phyloP scores from a whole-genome alignment of 2,797 vertebrate species.

The Tolypeutes matacus region DNA sequence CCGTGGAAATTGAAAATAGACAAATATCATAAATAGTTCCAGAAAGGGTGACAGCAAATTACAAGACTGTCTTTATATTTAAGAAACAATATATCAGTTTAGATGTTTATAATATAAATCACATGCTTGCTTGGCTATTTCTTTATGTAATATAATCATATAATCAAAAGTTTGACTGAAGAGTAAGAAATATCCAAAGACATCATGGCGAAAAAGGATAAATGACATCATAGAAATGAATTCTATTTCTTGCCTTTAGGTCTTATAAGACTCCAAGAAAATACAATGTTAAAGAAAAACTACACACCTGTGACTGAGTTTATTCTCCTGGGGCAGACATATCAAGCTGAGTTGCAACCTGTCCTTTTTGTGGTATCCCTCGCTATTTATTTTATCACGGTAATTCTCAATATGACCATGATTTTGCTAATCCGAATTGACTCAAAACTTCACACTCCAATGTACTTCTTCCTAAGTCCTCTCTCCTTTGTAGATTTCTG shows the following conservation, averaged over 20 bases:
- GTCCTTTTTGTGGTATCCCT: conserved; percentile 72
- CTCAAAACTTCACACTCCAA: conserved; percentile 74
- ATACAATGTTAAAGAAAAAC: conserved; percentile 64
- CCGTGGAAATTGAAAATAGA: not conserved
- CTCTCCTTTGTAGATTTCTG: conserved; percentile 65
- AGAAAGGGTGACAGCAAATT: not conserved
- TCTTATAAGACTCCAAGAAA: not conserved
- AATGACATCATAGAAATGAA: not conserved
- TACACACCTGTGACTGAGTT: conserved; percentile 72
- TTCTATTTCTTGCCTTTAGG: too few relatives aligned
- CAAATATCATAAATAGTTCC: not conserved
- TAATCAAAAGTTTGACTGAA: not conserved
- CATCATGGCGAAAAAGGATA: not conserved
- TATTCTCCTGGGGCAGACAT: conserved; percentile 75
- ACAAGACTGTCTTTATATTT: not conserved
- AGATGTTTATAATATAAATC: not conserved
- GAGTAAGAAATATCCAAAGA: not conserved
- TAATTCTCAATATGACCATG: conserved; percentile 55
- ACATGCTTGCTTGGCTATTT: rapidly evolving
- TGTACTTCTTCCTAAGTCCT: conserved; percentile 75
- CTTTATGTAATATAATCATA: rapidly evolving
- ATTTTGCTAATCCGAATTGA: conserved; percentile 77
- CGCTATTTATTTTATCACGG: conserved; percentile 64
- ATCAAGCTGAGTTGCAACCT: conserved; percentile 45
- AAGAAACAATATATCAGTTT: not conserved